Evolutionary conservation across 2,113 vertebrate genomes (phyloP), one percentile per base, ranked within the genome.

Genomic region (Pollimyrus isidori): DNA sequence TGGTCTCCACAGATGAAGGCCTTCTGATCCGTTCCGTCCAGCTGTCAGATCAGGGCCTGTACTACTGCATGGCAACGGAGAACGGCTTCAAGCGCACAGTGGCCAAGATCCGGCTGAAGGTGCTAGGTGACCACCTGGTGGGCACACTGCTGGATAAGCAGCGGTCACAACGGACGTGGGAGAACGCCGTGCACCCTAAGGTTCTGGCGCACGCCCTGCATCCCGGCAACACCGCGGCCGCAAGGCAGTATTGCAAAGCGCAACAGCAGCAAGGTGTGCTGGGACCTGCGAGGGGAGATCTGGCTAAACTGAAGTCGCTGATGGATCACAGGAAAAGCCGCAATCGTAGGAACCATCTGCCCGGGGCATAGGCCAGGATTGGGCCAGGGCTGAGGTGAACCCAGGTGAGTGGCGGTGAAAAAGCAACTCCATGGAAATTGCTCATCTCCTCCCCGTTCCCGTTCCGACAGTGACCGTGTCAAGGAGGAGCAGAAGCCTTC

Each of bases 71-170:
- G 1, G 97, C 97, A 0, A 98, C 97, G 0, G 98, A 99, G 91
- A 99, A 99, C 90, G 93, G 92, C 93, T 99, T 99, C 95, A 99
- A 99, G 89, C 97, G 98, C 94, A 99, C 98, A 15, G 94, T 99
- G 83, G 97, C 97, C 48, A 99, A 99, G 94, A 97, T 99, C 92
- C 98, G 96, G 80, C 97, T 99, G 92, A 97, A 96, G 26, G 97
- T 99, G 89, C 91, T 99, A 91, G 96, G 97, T 91, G 95, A 97
- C 0, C 96, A 98, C 53, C 92, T 96, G 93, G 96, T 98, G 92
- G 95, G 95, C 0, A 91, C 96, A 62, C 96, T 97, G 92, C 96
- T 95, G 1, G 97, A 97, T 92, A 98, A 97, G 89, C 97, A 95
- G 92, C 96, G 95, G 94, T 96, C 97, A 1, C 95, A 96, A 0